Conservation (phyloP, 2,113 vertebrate species). For the Corynorhinus townsendii region DNA sequence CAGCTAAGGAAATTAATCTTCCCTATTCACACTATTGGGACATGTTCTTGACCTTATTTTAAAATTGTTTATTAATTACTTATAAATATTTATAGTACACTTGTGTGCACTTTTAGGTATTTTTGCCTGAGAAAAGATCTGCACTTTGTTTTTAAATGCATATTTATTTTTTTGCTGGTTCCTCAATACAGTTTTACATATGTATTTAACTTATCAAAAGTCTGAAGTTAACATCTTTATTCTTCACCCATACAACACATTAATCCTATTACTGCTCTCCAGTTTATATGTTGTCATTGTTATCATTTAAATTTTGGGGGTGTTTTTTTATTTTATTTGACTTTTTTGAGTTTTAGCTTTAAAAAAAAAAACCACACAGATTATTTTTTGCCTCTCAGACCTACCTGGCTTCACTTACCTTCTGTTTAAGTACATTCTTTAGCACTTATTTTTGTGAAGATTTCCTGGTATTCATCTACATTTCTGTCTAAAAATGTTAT, state of each 20-base stretch:
- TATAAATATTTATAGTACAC: neutral
- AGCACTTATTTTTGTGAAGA: neutral
- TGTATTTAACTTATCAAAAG: neutral
- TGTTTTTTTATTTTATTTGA: neutral
- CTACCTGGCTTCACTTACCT: neutral
- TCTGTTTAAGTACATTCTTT: neutral
- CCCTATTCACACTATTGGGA: neutral
- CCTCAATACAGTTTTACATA: neutral
- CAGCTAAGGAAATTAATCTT: neutral
- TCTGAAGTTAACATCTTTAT: neutral
- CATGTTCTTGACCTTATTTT: neutral
- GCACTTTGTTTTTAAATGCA: neutral
- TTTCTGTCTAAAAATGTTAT: neutral
- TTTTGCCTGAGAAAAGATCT: slow-evolving; percentile 5
- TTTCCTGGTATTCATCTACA: neutral
- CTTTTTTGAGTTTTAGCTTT: neutral
- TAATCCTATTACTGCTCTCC: neutral
- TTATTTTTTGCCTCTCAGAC: neutral
- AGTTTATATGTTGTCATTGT: neutral
- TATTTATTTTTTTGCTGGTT: neutral
- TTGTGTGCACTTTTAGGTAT: neutral
- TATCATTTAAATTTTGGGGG: neutral
- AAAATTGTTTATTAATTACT: slow-evolving; percentile 12
- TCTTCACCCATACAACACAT: neutral
- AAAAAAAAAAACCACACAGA: neutral